Evolutionary conservation across 2,797 vertebrate genomes (phyloP).

Genomic region (Anolis apletophallus): DNA sequence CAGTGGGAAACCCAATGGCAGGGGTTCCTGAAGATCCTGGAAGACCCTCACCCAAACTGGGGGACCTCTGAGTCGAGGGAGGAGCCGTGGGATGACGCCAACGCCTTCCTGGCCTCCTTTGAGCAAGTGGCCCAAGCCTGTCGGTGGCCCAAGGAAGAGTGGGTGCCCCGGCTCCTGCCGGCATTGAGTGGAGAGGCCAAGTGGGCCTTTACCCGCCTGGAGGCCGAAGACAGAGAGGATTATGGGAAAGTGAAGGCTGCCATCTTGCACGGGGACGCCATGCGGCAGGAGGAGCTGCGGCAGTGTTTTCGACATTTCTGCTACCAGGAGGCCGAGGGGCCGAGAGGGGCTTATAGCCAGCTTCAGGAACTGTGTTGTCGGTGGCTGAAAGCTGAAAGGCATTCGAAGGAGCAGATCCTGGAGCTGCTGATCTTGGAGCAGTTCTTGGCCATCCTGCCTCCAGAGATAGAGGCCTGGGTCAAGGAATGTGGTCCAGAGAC

Average conservation of each 20-base stretch:
- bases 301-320: neutral
- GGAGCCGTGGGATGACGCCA: neutral
- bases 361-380: slow-evolving; percentile 11
- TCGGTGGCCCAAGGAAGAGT: slow-evolving; percentile 13
- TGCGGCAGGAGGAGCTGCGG: neutral
- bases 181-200: neutral
- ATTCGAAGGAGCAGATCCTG: slow-evolving; percentile 21
- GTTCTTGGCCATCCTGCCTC: slow-evolving; percentile 11
- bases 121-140: slow-evolving; percentile 20
- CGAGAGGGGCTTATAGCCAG: neutral
- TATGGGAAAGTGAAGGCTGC: slow-evolving; percentile 12
- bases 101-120: slow-evolving; percentile 10
- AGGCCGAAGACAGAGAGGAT: neutral
- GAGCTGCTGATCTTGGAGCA: slow-evolving; percentile 17
- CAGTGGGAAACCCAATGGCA: slow-evolving; percentile 18
- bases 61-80: too few species aligned
- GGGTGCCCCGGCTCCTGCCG: neutral
- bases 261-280: neutral
- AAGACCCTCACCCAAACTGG: neutral
- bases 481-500: neutral
- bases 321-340: slow-evolving; percentile 9
- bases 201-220: neutral
- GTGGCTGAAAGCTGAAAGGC: neutral
- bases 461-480: slow-evolving; percentile 18
- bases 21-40: neutral